Percentiles rank a stretch among this genome's conserved stretches.
Conservation (phyloP, 30 jellyfish, hydroid and myxozoan species). For the Calvadosia cruxmelitensis region DNA sequence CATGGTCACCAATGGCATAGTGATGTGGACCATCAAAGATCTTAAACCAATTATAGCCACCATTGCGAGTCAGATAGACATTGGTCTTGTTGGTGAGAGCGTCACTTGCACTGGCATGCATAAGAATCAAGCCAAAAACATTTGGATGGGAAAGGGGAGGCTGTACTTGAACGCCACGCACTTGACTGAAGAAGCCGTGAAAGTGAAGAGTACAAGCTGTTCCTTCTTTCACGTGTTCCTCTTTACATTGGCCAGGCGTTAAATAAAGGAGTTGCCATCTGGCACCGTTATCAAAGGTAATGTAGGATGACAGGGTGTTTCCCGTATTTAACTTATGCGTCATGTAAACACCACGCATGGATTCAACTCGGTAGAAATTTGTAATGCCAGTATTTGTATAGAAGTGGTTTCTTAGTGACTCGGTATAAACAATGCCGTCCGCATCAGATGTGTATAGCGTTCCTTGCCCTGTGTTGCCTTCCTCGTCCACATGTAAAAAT, state of each 20-base stretch:
- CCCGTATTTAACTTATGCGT: conserved; percentile 58
- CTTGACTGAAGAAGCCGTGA: conserved; percentile 51
- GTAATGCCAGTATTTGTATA: conserved; percentile 64
- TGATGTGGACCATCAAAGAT: conserved; percentile 61
- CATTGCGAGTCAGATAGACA: conserved; percentile 74
- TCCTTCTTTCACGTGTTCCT: conserved; percentile 18
- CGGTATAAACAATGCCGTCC: conserved; percentile 58
- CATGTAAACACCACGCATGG: conserved; percentile 79
- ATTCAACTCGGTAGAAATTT: conserved; percentile 51
- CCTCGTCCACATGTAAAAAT: conserved; percentile 71
- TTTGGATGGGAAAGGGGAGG: conserved; percentile 49
- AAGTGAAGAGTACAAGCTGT: conserved; percentile 46
- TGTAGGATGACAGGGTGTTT: conserved; percentile 48
- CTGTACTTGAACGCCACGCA: conserved; percentile 33
- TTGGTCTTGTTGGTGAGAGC: conserved; percentile 50
- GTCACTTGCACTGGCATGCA: conserved; percentile 73
- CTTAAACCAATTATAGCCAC: conserved; percentile 85
- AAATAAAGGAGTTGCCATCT: conserved; percentile 54
- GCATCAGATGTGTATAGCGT: conserved; percentile 61
- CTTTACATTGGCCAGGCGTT: conserved; percentile 14
- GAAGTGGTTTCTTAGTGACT: conserved; percentile 63
- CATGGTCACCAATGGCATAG: conserved; percentile 86
- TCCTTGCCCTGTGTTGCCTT: conserved; percentile 82
- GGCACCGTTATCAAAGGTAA: conserved; percentile 76
- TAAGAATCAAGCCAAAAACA: conserved; percentile 57